Conservation (phyloP, 2,113 vertebrate species). For the Pangasianodon hypophthalmus region DNA sequence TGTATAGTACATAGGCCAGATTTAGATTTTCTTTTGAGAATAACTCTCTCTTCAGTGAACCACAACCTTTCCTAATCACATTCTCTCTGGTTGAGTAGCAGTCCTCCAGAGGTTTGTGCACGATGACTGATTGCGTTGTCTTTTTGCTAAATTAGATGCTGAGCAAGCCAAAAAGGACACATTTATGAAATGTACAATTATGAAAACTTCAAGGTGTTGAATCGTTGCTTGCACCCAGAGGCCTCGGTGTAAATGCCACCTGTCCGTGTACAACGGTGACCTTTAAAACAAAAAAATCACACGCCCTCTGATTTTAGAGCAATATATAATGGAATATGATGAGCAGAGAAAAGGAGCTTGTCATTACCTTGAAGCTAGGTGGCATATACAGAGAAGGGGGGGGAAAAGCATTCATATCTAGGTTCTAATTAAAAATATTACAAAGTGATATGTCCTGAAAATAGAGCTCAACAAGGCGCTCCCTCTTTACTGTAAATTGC, state of each 20-base stretch:
- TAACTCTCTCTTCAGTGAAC: background rate
- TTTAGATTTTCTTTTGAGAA: background rate
- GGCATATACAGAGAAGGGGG: background rate
- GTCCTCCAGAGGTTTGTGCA: background rate
- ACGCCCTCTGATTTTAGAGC: constrained; percentile 5
- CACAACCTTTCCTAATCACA: constrained; percentile 17
- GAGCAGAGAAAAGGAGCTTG: background rate
- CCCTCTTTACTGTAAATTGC: constrained; percentile 35
- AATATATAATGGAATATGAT: constrained; percentile 18
- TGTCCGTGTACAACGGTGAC: constrained; percentile 24
- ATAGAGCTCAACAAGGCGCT: background rate
- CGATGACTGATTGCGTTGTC: constrained; percentile 34
- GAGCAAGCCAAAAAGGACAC: constrained; percentile 12
- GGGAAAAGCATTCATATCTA: background rate
- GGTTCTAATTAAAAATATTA: background rate
- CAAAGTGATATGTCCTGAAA: background rate
- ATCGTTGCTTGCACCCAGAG: constrained; percentile 39
- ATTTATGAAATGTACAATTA: constrained; percentile 20
- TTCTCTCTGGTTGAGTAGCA: constrained; percentile 13
- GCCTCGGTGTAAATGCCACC: constrained; percentile 30
- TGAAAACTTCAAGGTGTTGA: constrained; percentile 4
- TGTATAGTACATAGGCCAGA: background rate
- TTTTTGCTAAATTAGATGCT: constrained; percentile 27
- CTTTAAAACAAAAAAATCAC: constrained; percentile 18
- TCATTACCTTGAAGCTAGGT: background rate